Evolutionary conservation across 2,888 invertebrate species (phyloP), one percentile per base, ranked within the genome.

Genomic region (Syrista parreyssii): DNA sequence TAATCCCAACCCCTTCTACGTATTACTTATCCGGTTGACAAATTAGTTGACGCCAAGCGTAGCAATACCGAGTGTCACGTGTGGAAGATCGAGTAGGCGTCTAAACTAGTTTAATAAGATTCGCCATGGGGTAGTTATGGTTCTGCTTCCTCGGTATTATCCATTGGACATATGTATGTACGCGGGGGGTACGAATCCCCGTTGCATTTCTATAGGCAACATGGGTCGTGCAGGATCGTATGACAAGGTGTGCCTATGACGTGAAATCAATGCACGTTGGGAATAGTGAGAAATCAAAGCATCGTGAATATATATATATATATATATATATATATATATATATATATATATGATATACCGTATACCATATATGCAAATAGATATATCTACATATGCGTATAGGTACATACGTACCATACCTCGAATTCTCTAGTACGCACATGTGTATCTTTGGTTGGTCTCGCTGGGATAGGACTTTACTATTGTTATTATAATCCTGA

Each of bases 221-320:
- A 55, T 23, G 68, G 69, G 71, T 40, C 74, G 71, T 77, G 77
- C 75, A 71, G 55, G 55, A 55, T 55, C 55, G 55, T 55, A 77
- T 74, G 77, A 75, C 74, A 77, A 77, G 77, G 77, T 75, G 74
- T 77, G 77, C 55, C 74, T 33, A 40, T 77, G 77, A 77, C 77
- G 55, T 77, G 77, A 77, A 77, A 77, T 77, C 77, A 77, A 77
- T 77, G 77, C 77, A 23, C 55, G 55, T 55, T 55, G 23, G 55
- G 23, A 23, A 55, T 55, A 55, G 55, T 55, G 55, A 55, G 55
- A 55, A 55, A 55, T 55, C 55, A 55, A 55, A 55, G 55, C 55
- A 55, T 23, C 55, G 23, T 23, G 1, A 23, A 55, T 55, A 55
- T 23, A 55, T 23, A 55, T 9, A 40, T 23, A 40, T 15, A 40